Conservation (phyloP, 1,140 invertebrate species). For the Muscidifurax raptorellus region DNA sequence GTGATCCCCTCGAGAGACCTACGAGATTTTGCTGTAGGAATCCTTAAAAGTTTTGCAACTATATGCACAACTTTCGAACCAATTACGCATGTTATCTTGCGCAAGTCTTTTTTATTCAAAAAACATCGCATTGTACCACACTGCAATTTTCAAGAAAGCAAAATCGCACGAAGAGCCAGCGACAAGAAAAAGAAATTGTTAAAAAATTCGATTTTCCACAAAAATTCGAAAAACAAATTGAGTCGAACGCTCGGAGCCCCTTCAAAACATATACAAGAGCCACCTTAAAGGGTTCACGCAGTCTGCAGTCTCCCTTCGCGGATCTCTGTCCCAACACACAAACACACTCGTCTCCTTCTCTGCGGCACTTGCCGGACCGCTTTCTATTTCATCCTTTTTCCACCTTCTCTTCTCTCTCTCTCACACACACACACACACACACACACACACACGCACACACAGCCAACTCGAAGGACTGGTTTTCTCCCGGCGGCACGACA, state of each 20-base stretch:
- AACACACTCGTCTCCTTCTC: constrained; percentile 4
- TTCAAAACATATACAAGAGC: background rate
- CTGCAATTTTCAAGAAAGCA: too few relatives aligned
- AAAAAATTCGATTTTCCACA: too few relatives aligned
- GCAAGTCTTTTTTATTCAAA: too few relatives aligned
- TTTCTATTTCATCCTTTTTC: constrained; percentile 62
- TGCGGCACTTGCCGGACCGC: constrained; percentile 71
- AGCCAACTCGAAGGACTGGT: constrained; percentile 6
- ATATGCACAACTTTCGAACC: too few relatives aligned
- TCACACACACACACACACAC: constrained; percentile 30
- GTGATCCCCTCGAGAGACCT: too few relatives aligned
- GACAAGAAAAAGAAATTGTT: too few relatives aligned
- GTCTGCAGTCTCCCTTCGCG: constrained; percentile 63
- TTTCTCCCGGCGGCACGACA: background rate
- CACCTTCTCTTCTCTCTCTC: constrained; percentile 55
- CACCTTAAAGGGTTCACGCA: constrained; percentile 67
- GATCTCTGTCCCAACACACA: background rate
- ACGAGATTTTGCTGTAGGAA: too few relatives aligned
- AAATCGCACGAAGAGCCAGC: too few relatives aligned
- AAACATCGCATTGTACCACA: too few relatives aligned
- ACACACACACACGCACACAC: background rate
- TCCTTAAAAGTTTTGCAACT: too few relatives aligned
- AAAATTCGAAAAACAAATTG: background rate
- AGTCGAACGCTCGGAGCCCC: background rate
- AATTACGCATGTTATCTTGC: too few relatives aligned